Evolutionary conservation across 2,888 invertebrate species (phyloP).

Genomic region (Urechis unicinctus): DNA sequence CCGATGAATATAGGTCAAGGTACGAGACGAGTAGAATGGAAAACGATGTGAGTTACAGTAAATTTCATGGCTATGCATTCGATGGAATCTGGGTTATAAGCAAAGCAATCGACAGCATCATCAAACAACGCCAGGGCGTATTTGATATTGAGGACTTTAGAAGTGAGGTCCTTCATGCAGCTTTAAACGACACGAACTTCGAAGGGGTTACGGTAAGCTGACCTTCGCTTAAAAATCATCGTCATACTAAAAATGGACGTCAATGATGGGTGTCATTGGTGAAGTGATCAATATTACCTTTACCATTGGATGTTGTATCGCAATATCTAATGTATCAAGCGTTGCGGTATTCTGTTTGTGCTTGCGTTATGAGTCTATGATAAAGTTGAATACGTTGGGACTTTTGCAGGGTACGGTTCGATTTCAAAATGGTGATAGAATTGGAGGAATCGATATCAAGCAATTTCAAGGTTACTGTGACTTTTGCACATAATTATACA

Average conservation of each 20-base stretch:
- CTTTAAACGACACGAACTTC: constrained; percentile 85
- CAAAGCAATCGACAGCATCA: constrained; percentile 83
- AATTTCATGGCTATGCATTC: constrained; percentile 96
- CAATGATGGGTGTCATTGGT: not conserved
- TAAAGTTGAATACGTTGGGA: constrained; percentile 9
- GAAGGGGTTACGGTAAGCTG: constrained; percentile 66
- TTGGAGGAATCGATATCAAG: constrained; percentile 86
- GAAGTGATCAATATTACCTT: not conserved
- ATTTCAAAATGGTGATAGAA: constrained; percentile 90
- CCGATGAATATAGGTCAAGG: constrained; percentile 53
- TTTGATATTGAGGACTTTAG: constrained; percentile 14
- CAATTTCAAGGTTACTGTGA: constrained; percentile 73
- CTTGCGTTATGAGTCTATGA: too few relatives aligned
- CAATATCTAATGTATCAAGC: not conserved
- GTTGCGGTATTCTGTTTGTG: not conserved
- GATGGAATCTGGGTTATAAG: constrained; percentile 99
- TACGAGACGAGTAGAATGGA: constrained; percentile 73
- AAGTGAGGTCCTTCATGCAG: constrained; percentile 47
- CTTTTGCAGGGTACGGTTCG: constrained; percentile 69
- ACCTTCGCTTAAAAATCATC: too few relatives aligned
- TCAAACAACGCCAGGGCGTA: constrained; percentile 41
- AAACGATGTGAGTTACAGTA: constrained; percentile 65
- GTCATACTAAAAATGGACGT: too few relatives aligned
- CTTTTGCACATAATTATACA: too few relatives aligned
- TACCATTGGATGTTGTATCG: not conserved